Base-by-base conservation (phyloP, 2,888 invertebrate species). In the Pseudoips prasinana region DNA sequence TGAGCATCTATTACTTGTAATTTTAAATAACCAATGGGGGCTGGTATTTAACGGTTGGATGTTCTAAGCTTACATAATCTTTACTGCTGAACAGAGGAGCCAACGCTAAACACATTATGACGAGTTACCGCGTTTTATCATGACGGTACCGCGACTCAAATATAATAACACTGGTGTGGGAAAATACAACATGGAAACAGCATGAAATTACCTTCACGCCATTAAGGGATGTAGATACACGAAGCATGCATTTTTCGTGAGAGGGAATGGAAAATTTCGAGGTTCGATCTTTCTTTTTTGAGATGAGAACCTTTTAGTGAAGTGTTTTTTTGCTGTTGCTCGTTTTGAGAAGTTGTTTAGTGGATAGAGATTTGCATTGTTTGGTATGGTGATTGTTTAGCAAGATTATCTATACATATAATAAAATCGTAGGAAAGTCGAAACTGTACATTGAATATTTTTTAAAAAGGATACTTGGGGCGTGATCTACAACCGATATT, bases 31-130 rank as follows among this genome's bases (percentile, higher is more conserved):
- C n/a, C n/a, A n/a, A n/a, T n/a, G n/a, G n/a, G n/a, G n/a, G n/a
- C n/a, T n/a, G n/a, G n/a, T n/a, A n/a, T n/a, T n/a, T n/a, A n/a
- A n/a, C n/a, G n/a, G n/a, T n/a, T n/a, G n/a, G n/a, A n/a, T n/a
- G n/a, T 14, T 14, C 14, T 14, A 14, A 2, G 14, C 14, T 14
- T 3, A 3, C 14, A 14, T 73, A 67, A 40, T 81, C 80, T 79
- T 63, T 77, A 78, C 0, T 42, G 11, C 23, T 29, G 39, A 45
- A 35, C 47, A 47, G 52, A 59, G 54, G 46, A 58, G 68, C 56
- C 58, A 63, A 64, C 58, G 62, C 69, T 82, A 77, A 83, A 75
- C 74, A 67, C 73, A 78, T 84, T 83, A 84, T 73, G 74, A 76
- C 74, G 71, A 73, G 74, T 68, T 73, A 64, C 68, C 62, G 41